A percentile compares a stretch with the other conserved stretches of the same genome.
Conservation (phyloP, 23 tunicate genomes). For the Styela plicata region DNA sequence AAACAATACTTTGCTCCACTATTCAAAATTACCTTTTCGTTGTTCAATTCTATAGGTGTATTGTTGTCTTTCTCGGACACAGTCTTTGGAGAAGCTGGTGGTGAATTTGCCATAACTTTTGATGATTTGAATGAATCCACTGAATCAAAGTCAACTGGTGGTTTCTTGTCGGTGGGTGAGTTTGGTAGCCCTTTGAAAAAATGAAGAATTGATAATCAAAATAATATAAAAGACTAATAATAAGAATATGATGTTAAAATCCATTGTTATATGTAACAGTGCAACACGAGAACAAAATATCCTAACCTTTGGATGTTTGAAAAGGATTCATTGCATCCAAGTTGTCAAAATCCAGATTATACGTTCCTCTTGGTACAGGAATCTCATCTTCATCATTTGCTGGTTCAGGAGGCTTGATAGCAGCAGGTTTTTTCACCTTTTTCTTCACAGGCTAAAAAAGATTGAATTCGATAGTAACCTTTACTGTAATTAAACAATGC, state of each 20-base stretch:
- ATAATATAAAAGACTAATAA: no score
- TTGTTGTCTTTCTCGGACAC: not conserved
- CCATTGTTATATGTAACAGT: no score
- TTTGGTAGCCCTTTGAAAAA: conserved; percentile 8
- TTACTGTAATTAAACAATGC: no score
- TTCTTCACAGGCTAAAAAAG: not conserved
- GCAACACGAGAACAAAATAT: no score
- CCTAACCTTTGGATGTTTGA: conserved; percentile 6
- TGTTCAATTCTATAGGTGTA: no score
- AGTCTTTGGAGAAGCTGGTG: conserved; percentile 6
- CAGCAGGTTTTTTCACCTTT: not conserved
- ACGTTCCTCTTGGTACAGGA: conserved; percentile 14
- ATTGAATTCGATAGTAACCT: no score
- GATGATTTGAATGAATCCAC: conserved; percentile 25
- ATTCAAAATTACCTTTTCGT: no score
- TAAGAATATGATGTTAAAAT: no score
- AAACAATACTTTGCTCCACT: no score
- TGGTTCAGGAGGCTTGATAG: not conserved
- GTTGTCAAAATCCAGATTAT: conserved; percentile 21
- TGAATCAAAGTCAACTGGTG: not conserved
- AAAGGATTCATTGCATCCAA: conserved; percentile 21
- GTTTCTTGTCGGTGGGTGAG: conserved; percentile 12
- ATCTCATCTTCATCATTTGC: conserved; percentile 27
- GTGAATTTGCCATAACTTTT: conserved; percentile 15
- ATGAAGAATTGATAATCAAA: no score